phyloP scores from a whole-genome alignment of 2,888 invertebrate genomes.

The Brachynemurus nebulosus region DNA sequence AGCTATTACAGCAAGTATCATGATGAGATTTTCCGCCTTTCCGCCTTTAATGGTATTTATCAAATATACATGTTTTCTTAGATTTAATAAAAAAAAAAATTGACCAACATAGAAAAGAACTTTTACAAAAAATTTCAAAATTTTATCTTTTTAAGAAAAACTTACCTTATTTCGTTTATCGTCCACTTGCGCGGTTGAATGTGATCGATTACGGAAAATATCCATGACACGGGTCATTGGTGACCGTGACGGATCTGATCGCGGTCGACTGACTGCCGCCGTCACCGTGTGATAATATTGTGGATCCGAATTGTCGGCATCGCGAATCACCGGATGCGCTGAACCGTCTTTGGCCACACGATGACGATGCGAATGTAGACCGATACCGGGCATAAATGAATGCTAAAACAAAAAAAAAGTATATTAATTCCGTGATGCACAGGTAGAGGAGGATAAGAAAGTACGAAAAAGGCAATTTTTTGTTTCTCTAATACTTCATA shows the following conservation, averaged over 20 bases:
- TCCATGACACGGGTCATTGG: slow-evolving; percentile 89
- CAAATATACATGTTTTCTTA: too few species aligned
- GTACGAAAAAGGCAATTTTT: too few species aligned
- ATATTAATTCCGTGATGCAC: too few species aligned
- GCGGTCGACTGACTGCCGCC: slow-evolving; percentile 33
- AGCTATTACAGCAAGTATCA: too few species aligned
- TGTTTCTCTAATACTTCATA: too few species aligned
- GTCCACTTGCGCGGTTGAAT: slow-evolving; percentile 52
- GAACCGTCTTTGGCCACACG: slow-evolving; percentile 47
- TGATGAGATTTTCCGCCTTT: too few species aligned
- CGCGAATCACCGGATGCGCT: slow-evolving; percentile 47
- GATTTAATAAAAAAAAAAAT: too few species aligned
- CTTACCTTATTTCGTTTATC: slow-evolving; percentile 59
- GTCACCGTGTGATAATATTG: slow-evolving; percentile 64
- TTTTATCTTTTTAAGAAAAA: slow-evolving; percentile 21
- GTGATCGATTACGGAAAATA: slow-evolving; percentile 67
- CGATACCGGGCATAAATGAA: slow-evolving; percentile 30
- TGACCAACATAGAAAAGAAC: too few species aligned
- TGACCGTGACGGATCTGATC: slow-evolving; percentile 48
- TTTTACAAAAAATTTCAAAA: too few species aligned
- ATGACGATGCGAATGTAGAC: slow-evolving; percentile 24
- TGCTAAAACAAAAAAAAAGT: slow-evolving; percentile 34
- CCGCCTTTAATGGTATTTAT: too few species aligned
- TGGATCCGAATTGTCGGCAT: slow-evolving; percentile 33
- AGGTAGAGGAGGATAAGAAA: too few species aligned